Evolutionary conservation across 2,888 invertebrate species (phyloP).

Genomic region (Drosophila flavopinicola): DNA sequence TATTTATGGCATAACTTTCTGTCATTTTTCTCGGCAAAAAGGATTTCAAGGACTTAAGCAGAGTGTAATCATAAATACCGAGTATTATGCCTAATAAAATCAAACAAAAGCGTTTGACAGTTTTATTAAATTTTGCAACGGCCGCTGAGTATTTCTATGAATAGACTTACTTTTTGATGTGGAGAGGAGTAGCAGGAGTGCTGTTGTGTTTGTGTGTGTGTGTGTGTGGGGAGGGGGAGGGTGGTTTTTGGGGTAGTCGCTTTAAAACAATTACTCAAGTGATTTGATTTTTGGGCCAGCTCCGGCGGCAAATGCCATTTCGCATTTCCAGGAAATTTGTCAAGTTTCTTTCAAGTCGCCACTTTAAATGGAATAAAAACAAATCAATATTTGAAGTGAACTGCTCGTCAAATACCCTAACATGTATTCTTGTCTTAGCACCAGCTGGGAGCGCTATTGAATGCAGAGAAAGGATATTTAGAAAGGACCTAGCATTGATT

Average conservation of each 20-base stretch:
- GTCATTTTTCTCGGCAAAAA: slow-evolving; percentile 30
- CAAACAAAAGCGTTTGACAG: slow-evolving; percentile 57
- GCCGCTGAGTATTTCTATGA: slow-evolving; percentile 5
- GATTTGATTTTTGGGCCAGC: slow-evolving; percentile 17
- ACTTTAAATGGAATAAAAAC: slow-evolving; percentile 9
- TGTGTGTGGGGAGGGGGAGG: not conserved
- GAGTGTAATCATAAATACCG: slow-evolving; percentile 47
- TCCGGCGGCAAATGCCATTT: slow-evolving; percentile 13
- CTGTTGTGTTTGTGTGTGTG: too few species aligned
- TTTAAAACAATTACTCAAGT: slow-evolving; percentile 48
- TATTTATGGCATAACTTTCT: slow-evolving; percentile 68
- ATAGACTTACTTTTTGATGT: slow-evolving; percentile 5
- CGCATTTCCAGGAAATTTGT: slow-evolving; percentile 18
- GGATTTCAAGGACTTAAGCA: slow-evolving; percentile 33
- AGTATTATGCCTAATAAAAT: slow-evolving; percentile 45
- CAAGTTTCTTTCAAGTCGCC: slow-evolving; percentile 22
- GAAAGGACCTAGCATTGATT: too few species aligned
- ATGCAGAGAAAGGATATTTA: too few species aligned
- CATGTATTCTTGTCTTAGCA: too few species aligned
- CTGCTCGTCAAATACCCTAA: not conserved
- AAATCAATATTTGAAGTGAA: not conserved
- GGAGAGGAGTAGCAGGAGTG: too few species aligned
- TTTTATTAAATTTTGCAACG: slow-evolving; percentile 61
- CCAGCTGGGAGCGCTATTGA: too few species aligned
- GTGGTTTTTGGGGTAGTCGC: not conserved